A percentile compares a stretch with the other conserved stretches of the same genome.
phyloP scores from a whole-genome alignment of 2,888 invertebrate species.

The Acholoe squamosa region DNA sequence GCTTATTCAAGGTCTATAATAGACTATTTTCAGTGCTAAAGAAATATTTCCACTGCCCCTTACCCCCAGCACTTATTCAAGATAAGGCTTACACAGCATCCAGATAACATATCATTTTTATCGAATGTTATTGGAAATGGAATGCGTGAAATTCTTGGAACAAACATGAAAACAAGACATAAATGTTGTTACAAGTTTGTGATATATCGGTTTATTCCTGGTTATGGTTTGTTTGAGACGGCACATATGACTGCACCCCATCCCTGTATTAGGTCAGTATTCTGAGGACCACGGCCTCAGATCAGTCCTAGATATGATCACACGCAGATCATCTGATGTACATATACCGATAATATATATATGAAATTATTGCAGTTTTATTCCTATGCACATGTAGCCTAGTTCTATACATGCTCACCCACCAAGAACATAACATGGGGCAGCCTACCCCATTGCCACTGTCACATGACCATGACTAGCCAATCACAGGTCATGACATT shows the following conservation, averaged over 20 bases:
- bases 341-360: constrained; percentile 24
- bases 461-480: constrained; percentile 2
- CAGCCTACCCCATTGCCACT: not conserved
- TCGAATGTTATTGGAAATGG: too few species aligned
- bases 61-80: too few species aligned
- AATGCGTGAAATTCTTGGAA: too few species aligned
- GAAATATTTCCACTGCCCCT: too few species aligned
- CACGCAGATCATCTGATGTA: not conserved
- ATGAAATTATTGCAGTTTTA: constrained; percentile 48
- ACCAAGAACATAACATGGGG: not conserved
- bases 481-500: not conserved
- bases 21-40: too few species aligned
- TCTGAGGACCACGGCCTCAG: not conserved
- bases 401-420: not conserved
- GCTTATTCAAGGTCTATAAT: too few species aligned
- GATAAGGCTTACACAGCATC: too few species aligned
- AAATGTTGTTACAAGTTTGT: constrained; percentile 29
- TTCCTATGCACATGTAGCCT: constrained; percentile 50
- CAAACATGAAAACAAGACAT: too few species aligned
- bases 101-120: too few species aligned
- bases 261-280: not conserved
- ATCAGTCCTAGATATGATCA: not conserved
- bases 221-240: constrained; percentile 20
- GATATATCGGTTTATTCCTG: constrained; percentile 46
- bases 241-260: not conserved